These are phyloP conservation scores for Darevskia mixta DNA, from an alignment of 2,797 vertebrate species.

Conservation along the genomic window DNA sequence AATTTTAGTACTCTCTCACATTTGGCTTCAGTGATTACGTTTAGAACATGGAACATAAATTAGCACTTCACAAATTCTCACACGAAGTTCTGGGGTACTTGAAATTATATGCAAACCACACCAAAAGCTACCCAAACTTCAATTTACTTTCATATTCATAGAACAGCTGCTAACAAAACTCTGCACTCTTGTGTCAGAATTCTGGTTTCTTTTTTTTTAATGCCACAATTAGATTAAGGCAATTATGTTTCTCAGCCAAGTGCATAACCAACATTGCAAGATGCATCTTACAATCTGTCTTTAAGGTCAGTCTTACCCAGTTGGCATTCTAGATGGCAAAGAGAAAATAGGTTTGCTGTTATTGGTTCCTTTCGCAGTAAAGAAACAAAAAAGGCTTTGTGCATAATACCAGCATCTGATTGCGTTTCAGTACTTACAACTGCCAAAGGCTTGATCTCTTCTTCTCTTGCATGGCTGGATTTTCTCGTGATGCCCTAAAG, in stretches of 20 bases:
- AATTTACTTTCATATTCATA: slow-evolving; percentile 35
- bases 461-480: slow-evolving; percentile 93
- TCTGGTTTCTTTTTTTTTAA: slow-evolving; percentile 44
- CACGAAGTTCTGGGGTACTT: not conserved
- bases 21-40: not conserved
- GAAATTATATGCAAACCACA: slow-evolving; percentile 50
- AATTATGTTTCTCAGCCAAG: slow-evolving; percentile 52
- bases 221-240: not conserved
- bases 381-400: slow-evolving; percentile 6
- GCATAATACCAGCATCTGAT: not conserved
- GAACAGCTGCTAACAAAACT: slow-evolving; percentile 18
- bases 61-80: not conserved
- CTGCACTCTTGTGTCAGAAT: slow-evolving; percentile 24
- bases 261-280: slow-evolving; percentile 64
- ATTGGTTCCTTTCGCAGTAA: slow-evolving; percentile 28
- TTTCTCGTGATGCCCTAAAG: slow-evolving; percentile 93
- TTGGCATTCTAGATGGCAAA: slow-evolving; percentile 71
- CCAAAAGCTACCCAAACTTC: not conserved
- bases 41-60: not conserved
- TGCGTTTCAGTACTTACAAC: slow-evolving; percentile 88
- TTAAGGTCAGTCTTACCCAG: slow-evolving; percentile 75
- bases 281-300: slow-evolving; percentile 74
- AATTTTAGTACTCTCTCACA: not conserved
- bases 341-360: slow-evolving; percentile 65
- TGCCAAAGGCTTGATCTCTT: slow-evolving; percentile 99